Evolutionary conservation across 2,797 vertebrate genomes (phyloP).

Genomic region (Luscinia megarhynchos): DNA sequence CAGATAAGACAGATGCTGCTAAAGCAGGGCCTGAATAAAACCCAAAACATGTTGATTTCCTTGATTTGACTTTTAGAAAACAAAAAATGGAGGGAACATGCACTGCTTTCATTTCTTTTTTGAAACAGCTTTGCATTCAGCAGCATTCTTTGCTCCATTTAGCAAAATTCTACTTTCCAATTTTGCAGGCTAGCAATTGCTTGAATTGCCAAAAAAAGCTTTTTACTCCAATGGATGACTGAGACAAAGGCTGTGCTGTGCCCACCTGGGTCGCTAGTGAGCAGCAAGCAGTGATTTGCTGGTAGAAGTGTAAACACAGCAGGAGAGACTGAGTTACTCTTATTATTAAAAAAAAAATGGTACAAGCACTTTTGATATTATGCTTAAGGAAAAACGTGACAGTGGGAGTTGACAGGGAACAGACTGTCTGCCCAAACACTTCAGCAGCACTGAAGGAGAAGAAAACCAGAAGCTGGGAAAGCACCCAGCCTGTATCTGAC

Average conservation of each 20-base stretch:
- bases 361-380: neutral
- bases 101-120: neutral
- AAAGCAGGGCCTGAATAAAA: neutral
- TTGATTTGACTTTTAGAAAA: neutral
- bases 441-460: neutral
- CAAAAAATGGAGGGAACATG: neutral
- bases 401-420: neutral
- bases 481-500: neutral
- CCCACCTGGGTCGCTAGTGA: neutral
- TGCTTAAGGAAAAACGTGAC: neutral
- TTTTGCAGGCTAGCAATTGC: neutral
- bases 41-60: neutral
- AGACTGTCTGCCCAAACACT: neutral
- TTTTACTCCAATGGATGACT: neutral
- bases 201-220: neutral
- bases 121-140: neutral
- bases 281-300: neutral
- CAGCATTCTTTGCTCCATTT: neutral
- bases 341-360: neutral
- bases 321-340: neutral
- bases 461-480: slow-evolving; percentile 12
- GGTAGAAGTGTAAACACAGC: neutral
- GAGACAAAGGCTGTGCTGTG: neutral
- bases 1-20: neutral
- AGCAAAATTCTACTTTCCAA: neutral